Evolutionary conservation across 92 coral and sea anemone genomes (phyloP).

Genomic region (Palythoa grandiflora): DNA sequence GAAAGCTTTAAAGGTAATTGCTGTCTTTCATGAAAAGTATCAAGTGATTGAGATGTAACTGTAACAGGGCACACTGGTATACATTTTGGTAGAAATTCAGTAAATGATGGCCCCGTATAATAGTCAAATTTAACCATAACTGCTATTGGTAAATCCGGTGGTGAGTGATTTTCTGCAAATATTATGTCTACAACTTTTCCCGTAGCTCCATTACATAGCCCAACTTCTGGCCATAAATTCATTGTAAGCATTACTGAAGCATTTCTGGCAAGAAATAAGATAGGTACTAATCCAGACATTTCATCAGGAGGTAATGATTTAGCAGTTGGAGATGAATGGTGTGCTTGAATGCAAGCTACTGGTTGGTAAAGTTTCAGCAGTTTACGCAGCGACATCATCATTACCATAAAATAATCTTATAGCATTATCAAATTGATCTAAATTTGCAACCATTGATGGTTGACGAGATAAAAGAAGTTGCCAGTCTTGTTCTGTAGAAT

Average conservation of each 20-base stretch:
- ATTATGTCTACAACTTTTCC: slow-evolving; percentile 63
- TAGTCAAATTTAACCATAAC: slow-evolving; percentile 70
- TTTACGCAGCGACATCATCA: slow-evolving; percentile 50
- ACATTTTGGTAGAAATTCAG: slow-evolving; percentile 51
- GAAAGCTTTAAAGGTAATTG: slow-evolving; percentile 69
- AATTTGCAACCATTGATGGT: slow-evolving; percentile 61
- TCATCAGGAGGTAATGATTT: slow-evolving; percentile 59
- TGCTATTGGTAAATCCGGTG: slow-evolving; percentile 65
- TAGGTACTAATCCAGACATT: slow-evolving; percentile 63
- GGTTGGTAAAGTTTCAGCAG: slow-evolving; percentile 54
- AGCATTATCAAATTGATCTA: slow-evolving; percentile 59
- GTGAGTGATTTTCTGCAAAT: slow-evolving; percentile 59
- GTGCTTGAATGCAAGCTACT: slow-evolving; percentile 54
- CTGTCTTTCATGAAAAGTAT: slow-evolving; percentile 67
- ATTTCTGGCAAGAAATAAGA: slow-evolving; percentile 48
- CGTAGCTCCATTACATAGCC: slow-evolving; percentile 67
- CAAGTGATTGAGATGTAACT: slow-evolving; percentile 47
- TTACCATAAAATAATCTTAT: slow-evolving; percentile 55
- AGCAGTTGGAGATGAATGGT: slow-evolving; percentile 57
- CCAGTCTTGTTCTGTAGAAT: slow-evolving; percentile 66
- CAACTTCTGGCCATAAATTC: slow-evolving; percentile 70
- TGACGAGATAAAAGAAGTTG: slow-evolving; percentile 59
- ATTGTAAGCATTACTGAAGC: slow-evolving; percentile 71
- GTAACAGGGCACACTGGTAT: slow-evolving; percentile 65
- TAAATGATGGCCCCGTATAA: slow-evolving; percentile 62